phyloP scores from a whole-genome alignment of 2,888 invertebrate species.

The Girardia tigrina region DNA sequence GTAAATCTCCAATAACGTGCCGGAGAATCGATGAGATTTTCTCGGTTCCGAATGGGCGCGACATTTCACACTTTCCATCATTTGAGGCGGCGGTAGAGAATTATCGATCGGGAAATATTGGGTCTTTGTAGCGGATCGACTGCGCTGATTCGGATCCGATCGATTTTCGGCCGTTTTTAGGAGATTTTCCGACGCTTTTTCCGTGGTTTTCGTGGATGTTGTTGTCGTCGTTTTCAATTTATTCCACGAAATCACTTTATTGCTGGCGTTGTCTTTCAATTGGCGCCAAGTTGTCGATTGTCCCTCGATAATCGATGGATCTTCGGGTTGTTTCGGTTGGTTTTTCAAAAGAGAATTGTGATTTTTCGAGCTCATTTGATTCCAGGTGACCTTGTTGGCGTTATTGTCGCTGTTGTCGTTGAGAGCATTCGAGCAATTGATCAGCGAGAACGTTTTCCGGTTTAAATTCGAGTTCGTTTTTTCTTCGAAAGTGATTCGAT shows the following conservation, averaged over 20 bases:
- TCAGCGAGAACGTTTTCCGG: neutral
- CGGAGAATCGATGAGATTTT: conserved; percentile 31
- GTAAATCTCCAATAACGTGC: conserved; percentile 31
- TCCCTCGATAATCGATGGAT: neutral
- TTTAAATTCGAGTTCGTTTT: neutral
- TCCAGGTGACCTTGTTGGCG: neutral
- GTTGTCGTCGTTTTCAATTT: conserved; percentile 23
- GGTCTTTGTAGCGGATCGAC: neutral
- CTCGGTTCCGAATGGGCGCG: neutral
- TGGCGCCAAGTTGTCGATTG: conserved; percentile 31
- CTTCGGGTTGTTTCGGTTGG: neutral
- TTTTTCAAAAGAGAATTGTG: neutral
- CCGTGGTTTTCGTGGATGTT: too few relatives aligned
- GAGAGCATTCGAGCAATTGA: neutral
- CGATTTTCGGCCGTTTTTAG: neutral
- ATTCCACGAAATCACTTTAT: conserved; percentile 29
- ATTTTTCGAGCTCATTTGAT: neutral
- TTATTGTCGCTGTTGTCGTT: neutral
- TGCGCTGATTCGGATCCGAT: neutral
- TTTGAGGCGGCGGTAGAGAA: neutral
- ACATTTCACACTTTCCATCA: neutral
- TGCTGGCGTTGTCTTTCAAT: conserved; percentile 31
- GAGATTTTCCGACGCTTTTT: too few relatives aligned
- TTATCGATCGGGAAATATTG: neutral
- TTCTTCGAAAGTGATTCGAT: conserved; percentile 14